Evolutionary conservation across 2,797 vertebrate genomes (phyloP).

Genomic region (Anabacerthia variegaticeps): DNA sequence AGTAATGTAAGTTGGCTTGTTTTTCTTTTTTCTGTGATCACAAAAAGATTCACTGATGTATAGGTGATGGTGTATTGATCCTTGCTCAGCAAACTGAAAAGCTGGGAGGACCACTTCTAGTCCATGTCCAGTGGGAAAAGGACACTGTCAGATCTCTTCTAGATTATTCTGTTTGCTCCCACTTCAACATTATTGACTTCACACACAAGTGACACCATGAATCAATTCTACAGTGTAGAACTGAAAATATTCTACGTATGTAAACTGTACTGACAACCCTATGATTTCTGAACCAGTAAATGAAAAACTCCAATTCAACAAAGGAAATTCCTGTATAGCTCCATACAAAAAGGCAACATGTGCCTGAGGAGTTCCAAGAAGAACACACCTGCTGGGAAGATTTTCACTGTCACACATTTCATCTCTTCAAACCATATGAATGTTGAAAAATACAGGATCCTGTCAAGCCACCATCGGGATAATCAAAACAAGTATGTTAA

Average conservation of each 20-base stretch:
- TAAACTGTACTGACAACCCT: neutral
- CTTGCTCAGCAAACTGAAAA: neutral
- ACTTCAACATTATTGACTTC: neutral
- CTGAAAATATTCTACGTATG: accelerated
- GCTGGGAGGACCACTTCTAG: neutral
- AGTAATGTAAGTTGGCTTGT: neutral
- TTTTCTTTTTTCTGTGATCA: neutral
- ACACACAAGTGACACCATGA: neutral
- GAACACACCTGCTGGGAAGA: neutral
- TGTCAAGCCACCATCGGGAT: neutral
- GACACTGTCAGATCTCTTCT: neutral
- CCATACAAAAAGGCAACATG: neutral
- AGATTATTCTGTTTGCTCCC: neutral
- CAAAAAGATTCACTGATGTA: neutral
- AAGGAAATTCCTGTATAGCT: neutral
- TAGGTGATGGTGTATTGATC: neutral
- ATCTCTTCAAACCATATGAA: neutral
- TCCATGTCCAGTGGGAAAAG: neutral
- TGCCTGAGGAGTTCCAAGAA: neutral
- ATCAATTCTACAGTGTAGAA: neutral
- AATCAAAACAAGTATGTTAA: neutral
- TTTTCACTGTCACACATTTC: neutral
- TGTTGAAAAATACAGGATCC: neutral
- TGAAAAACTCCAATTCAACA: neutral
- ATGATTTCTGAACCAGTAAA: neutral